A percentile compares a stretch with the other conserved stretches of the same genome.
Conservation (phyloP, 2,797 vertebrate species). For the Sandelia bainsii region DNA sequence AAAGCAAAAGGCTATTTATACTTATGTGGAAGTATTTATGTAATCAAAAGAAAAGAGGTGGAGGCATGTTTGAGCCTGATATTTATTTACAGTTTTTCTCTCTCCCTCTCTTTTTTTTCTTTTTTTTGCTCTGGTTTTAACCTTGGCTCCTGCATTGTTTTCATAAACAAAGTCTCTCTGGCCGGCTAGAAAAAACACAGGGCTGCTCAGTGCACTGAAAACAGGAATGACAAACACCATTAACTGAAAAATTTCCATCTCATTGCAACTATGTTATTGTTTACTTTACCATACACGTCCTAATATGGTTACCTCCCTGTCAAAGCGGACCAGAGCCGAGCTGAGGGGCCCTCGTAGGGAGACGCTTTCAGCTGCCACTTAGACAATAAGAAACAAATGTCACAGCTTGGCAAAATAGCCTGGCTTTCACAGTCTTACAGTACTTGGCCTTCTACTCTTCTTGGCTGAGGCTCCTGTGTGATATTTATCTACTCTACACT, state of each 20-base stretch:
- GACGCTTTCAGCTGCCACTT: constrained; percentile 89
- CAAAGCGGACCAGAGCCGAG: constrained; percentile 82
- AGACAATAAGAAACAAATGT: constrained; percentile 96
- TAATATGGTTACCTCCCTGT: constrained; percentile 97
- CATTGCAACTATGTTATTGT: constrained; percentile 98
- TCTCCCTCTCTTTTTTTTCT: not conserved
- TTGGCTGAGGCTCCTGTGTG: constrained; percentile 72
- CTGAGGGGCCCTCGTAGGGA: constrained; percentile 89
- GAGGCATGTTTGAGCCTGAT: constrained; percentile 72
- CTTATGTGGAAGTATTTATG: constrained; percentile 68
- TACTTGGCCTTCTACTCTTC: constrained; percentile 78
- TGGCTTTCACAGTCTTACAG: constrained; percentile 73
- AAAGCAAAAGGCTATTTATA: constrained; percentile 50
- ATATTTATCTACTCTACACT: constrained; percentile 75
- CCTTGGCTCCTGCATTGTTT: constrained; percentile 81
- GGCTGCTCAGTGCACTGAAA: constrained; percentile 83
- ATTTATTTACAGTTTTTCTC: constrained; percentile 79
- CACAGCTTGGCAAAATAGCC: constrained; percentile 89
- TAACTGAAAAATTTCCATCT: constrained; percentile 92
- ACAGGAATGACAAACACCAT: constrained; percentile 92
- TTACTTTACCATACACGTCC: constrained; percentile 96
- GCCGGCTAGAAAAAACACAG: constrained; percentile 79
- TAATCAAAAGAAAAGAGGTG: constrained; percentile 78
- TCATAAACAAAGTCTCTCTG: constrained; percentile 83
- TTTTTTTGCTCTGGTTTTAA: constrained; percentile 74